Base-by-base conservation (phyloP, 2,888 invertebrate genomes). In the Lepidochrysops patricia region DNA sequence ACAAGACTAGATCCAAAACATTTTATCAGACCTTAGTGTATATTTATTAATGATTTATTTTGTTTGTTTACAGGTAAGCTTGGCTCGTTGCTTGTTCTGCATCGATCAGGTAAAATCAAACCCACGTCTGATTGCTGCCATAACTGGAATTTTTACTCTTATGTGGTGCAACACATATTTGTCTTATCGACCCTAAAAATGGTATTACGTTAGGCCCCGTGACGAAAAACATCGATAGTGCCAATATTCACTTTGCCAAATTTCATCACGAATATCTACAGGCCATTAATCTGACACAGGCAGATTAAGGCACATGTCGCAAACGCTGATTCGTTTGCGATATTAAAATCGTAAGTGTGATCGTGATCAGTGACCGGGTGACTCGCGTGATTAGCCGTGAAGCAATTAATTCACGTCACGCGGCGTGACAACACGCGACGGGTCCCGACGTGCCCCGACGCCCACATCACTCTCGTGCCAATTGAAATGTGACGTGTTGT, bases 351-450 rank as follows among this genome's bases (percentile, higher is more conserved):
- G 52, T 13, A 52, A 52, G 52, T 52, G 52, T 13, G 27, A 27
- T 26, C 52, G 52, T 52, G 52, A 52, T n/a, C 43, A 15, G 61
- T 63, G 67, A 60, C 68, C 73, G 67, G 67, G 68, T 68, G 70
- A 67, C 66, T 66, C 64, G 57, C 62, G 60, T 66, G 72, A 74
- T 76, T 70, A 74, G 64, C 66, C 66, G 66, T 69, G 63, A 62
- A 62, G 68, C 69, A 72, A 74, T 76, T 73, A 72, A 70, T 62
- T 61, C 64, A 62, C 64, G 67, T 65, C 65, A 64, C 58, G 63
- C 43, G 15, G 13, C 60, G 63, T 66, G 65, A 67, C 66, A 62
- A 62, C 65, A 58, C 52, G 58, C 63, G 64, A 59, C 62, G 63
- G 59, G 64, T 60, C 61, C 63, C 62, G 54, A 7, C 54, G 26